Base-by-base conservation (phyloP, 2,888 invertebrate genomes). In the Aporophyla lueneburgensis region DNA sequence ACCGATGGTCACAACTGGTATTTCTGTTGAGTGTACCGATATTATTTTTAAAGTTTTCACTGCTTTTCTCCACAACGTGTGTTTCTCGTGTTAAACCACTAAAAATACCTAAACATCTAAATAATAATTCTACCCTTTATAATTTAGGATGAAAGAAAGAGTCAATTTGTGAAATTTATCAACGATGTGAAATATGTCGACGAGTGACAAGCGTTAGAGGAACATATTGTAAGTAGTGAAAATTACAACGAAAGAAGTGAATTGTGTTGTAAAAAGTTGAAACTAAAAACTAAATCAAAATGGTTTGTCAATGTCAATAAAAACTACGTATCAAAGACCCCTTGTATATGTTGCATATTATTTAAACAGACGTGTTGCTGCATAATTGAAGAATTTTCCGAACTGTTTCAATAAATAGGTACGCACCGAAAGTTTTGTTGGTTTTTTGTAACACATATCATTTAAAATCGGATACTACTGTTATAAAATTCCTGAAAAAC, bases 171-270 rank as follows among this genome's bases (percentile, higher is more conserved):
- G 43, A 24, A 75, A 58, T 59, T 56, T 24, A 51, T 53, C 24
- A 62, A 83, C 51, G 71, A 78, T 58, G 10, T 72, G 66, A 33
- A 33, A 33, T 43, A 14, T 56, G 54, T 63, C 27, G 16, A n/a
- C 24, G 33, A 40, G 33, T 46, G 16, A 33, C n/a, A 59, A 49
- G 76, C 49, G 59, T 66, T 76, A n/a, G 49, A 24, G 49, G 49
- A 33, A 68, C 53, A 71, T 53, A 70, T 71, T 56, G 51, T 74
- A 56, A 59, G n/a, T 68, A 67, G 58, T 72, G 65, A 81, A 84
- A 69, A 75, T 81, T 43, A 83, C 81, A 85, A 76, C 81, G 85
- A 85, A 81, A 61, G 33, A 71, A 59, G 19, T 59, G 14, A 58
- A 66, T 59, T 46, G 43, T 69, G 66, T 53, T 19, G 43, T 65